phyloP scores from a whole-genome alignment of 2,113 vertebrate species.

The Rhea americana region DNA sequence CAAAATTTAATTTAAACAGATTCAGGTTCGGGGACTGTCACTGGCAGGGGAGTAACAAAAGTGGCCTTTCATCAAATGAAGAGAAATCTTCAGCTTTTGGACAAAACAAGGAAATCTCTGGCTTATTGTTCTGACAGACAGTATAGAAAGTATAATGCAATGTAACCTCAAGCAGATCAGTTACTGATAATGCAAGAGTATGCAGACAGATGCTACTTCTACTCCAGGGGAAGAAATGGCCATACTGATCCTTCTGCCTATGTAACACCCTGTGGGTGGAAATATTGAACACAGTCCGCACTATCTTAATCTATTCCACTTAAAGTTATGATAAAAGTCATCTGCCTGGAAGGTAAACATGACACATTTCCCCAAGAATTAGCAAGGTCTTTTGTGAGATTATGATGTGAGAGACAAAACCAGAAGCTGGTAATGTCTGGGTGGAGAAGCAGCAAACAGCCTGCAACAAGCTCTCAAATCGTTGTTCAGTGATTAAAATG shows the following conservation, averaged over 20 bases:
- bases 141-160: not conserved
- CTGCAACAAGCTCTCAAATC: not conserved
- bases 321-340: not conserved
- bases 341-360: not conserved
- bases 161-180: not conserved
- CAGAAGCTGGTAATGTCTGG: not conserved
- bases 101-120: not conserved
- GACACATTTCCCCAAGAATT: not conserved
- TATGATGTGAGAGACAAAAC: not conserved
- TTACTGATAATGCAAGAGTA: not conserved
- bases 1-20: not conserved
- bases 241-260: not conserved
- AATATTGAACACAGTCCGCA: not conserved
- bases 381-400: not conserved
- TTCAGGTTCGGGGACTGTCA: not conserved
- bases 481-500: not conserved
- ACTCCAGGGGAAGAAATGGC: not conserved
- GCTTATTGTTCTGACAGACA: not conserved
- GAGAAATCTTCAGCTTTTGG: not conserved
- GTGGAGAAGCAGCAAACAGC: not conserved
- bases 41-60: not conserved
- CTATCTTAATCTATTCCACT: not conserved
- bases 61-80: not conserved
- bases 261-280: not conserved
- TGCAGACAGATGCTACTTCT: not conserved